Conservation (phyloP, 2,888 invertebrate species). For the Antheraea assamensis region DNA sequence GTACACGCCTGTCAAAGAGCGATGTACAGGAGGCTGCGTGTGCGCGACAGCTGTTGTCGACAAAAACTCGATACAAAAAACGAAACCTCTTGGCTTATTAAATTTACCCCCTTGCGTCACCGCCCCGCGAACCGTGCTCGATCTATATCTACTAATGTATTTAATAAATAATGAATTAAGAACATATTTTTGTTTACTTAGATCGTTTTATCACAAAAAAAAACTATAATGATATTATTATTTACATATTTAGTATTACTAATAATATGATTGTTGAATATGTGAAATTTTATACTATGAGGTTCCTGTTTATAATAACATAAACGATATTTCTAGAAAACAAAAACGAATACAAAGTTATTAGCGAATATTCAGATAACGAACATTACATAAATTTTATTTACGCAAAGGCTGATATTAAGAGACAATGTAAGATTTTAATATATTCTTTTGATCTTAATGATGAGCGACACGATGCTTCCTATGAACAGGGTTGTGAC, state of each 20-base stretch:
- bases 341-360: not conserved
- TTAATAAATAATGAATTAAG: not conserved
- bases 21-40: conserved; percentile 29
- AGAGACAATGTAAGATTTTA: conserved; percentile 1
- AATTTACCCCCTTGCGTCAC: conserved; percentile 15
- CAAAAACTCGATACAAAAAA: conserved; percentile 31
- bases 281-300: no score
- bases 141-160: not conserved
- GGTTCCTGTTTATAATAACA: no score
- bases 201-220: not conserved
- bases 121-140: conserved; percentile 3
- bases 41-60: conserved; percentile 39
- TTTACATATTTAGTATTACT: not conserved
- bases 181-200: not conserved
- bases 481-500: not conserved
- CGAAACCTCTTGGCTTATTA: conserved; percentile 31
- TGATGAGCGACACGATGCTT: not conserved
- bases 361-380: not conserved
- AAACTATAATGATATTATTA: no score
- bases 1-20: conserved; percentile 11
- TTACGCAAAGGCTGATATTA: not conserved
- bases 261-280: not conserved
- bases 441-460: not conserved
- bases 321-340: not conserved
- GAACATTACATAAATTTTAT: not conserved